Percentiles rank a stretch among this genome's conserved stretches.
phyloP scores from a whole-genome alignment of 2,888 invertebrate genomes.

The Scaptomyza caliginosa region DNA sequence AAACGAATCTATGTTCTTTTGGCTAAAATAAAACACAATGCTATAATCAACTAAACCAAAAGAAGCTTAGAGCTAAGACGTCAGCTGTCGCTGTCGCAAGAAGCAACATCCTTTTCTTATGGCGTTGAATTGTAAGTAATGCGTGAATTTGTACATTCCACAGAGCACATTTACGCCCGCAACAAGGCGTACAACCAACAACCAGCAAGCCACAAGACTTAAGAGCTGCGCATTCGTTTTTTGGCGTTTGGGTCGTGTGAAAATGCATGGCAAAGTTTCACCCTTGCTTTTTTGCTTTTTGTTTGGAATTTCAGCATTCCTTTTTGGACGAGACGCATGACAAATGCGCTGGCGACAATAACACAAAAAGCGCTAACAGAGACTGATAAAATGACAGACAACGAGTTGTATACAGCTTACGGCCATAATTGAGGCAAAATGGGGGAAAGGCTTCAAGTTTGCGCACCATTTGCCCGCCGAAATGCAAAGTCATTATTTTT shows the following conservation, averaged over 20 bases:
- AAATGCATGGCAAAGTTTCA: constrained; percentile 26
- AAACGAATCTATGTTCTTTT: too few species aligned
- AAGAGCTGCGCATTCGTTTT: constrained; percentile 14
- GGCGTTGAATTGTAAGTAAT: constrained; percentile 23
- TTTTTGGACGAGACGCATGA: constrained; percentile 15
- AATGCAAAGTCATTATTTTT: constrained; percentile 75
- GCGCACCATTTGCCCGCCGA: constrained; percentile 65
- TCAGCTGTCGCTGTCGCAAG: constrained; percentile 15
- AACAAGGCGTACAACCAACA: not conserved
- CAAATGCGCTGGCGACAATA: constrained; percentile 54
- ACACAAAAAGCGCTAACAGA: constrained; percentile 57
- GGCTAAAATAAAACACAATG: not conserved
- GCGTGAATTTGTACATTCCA: constrained; percentile 45
- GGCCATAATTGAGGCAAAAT: constrained; percentile 34
- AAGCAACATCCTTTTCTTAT: constrained; percentile 1
- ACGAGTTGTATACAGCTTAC: constrained; percentile 27
- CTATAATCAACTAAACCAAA: not conserved
- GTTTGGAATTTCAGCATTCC: constrained; percentile 7
- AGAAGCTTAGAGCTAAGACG: not conserved
- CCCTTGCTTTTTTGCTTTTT: constrained; percentile 1
- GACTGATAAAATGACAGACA: constrained; percentile 71
- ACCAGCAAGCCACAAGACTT: constrained; percentile 26
- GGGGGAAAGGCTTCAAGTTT: constrained; percentile 33
- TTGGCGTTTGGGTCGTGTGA: constrained; percentile 9
- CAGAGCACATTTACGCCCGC: constrained; percentile 7